Evolutionary conservation across 2,888 invertebrate species (phyloP), one percentile per base, ranked within the genome.

Genomic region (Branchellion lobata): DNA sequence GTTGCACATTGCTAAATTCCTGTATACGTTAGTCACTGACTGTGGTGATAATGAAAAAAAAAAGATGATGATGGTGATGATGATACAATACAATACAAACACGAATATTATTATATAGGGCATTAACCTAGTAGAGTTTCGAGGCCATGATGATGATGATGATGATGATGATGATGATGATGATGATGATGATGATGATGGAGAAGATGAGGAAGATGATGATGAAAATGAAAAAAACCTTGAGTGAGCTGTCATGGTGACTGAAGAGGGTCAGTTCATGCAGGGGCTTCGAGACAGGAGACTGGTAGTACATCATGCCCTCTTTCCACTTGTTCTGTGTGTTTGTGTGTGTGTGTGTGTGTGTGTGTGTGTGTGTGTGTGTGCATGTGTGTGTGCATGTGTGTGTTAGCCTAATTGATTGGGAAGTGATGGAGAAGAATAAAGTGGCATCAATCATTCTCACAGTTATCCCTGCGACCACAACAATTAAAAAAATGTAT

Each of bases 111-210:
- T 47, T 14, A 47, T 47, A n/a, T n/a, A n/a, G n/a, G n/a, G n/a
- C n/a, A n/a, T n/a, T n/a, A n/a, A n/a, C n/a, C n/a, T n/a, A n/a
- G n/a, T n/a, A n/a, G n/a, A n/a, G n/a, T n/a, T n/a, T n/a, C n/a
- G n/a, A n/a, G n/a, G n/a, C n/a, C n/a, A 29, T 47, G 47, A 18
- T 8, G 51, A 36, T 29, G 51, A 27, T 47, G 51, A 74, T 36
- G 51, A 74, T 74, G 51, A 33, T 74, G 47, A 74, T 1, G 47
- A 74, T 51, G 47, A 47, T 74, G 21, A 71, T 71, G 33, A 71
- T 71, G 27, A 74, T 34, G 21, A 51, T 74, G 47, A 74, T 74
- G 47, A 21, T 74, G 51, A 36, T 36, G 1, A 74, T 29, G 24
- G 24, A 8, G 40, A 40, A 5, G 40, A 40, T 40, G 8, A 40